Base-by-base conservation (phyloP, 2,888 invertebrate genomes). In the Drosophila tripunctata region DNA sequence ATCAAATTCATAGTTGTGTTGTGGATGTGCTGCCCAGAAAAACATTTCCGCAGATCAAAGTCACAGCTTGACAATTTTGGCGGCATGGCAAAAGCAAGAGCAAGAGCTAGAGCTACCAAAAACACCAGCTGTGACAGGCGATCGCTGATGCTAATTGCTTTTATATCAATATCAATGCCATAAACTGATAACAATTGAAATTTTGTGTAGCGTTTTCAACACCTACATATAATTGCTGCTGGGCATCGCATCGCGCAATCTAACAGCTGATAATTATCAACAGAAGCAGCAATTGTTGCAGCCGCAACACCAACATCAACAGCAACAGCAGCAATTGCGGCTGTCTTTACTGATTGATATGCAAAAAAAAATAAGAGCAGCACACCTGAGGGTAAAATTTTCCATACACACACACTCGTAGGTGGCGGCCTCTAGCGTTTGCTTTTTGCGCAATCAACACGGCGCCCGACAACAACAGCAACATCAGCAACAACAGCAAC, bases 11-110 rank as follows among this genome's bases (percentile, higher is more conserved):
- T 72, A 67, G 66, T 80, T 81, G 68, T 67, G n/a, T n/a, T n/a
- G n/a, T n/a, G n/a, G 4, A 22, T 22, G 7, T 83, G 83, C 71
- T 83, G 86, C 80, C 75, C 65, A 8, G 10, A 10, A 27, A 27
- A 70, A 82, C 81, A 82, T 82, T 82, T 82, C 81, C 86, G 86
- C 73, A 84, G 83, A 87, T 84, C 87, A 84, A 84, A 84, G 83
- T 87, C 83, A 87, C 83, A 84, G 83, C 83, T 85, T 87, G 83
- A 83, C 83, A 87, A 82, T 77, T 86, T 82, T 77, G 7, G 27
- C 8, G 27, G 10, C 8, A 27, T 8, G 8, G 27, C 2, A 3
- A 27, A 3, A 27, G 27, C 7, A 10, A 27, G 27, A 27, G 27
- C 10, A 8, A 14, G 19, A 17, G 27, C 30, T 12, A 14, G 27